Conservation (phyloP, 2,113 vertebrate genomes). For the Grammomys dolichurus region DNA sequence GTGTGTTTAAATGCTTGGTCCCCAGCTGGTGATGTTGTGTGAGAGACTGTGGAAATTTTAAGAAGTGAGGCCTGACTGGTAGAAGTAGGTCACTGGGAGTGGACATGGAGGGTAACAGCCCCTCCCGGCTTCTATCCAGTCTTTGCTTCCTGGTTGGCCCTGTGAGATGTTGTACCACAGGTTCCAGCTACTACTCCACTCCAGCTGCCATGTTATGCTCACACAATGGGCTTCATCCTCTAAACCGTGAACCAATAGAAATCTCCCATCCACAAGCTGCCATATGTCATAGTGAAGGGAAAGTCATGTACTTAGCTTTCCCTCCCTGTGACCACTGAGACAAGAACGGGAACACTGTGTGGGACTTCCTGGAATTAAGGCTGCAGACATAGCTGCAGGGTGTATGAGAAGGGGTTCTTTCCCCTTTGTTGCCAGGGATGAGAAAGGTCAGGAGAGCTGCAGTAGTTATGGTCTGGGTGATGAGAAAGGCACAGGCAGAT, state of each 20-base stretch:
- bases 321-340: not conserved
- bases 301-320: not conserved
- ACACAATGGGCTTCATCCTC: not conserved
- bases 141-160: not conserved
- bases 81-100: not conserved
- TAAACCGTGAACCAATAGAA: not conserved
- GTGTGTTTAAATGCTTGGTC: not conserved
- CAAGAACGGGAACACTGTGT: not conserved
- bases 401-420: not conserved
- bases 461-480: too few species aligned
- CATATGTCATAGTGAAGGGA: not conserved
- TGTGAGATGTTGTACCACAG: not conserved
- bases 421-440: not conserved
- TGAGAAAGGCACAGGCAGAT: accelerated
- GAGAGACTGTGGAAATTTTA: not conserved
- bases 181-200: not conserved
- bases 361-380: not conserved
- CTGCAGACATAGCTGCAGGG: not conserved
- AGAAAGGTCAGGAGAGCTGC: not conserved
- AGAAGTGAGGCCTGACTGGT: not conserved
- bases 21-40: not conserved
- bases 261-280: not conserved
- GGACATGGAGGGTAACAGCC: not conserved
- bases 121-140: not conserved
- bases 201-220: not conserved